Percentiles rank a stretch among this genome's conserved stretches.
Evolutionary conservation across 2,113 vertebrate species (phyloP).

Genomic region (Callopanchax toddi): DNA sequence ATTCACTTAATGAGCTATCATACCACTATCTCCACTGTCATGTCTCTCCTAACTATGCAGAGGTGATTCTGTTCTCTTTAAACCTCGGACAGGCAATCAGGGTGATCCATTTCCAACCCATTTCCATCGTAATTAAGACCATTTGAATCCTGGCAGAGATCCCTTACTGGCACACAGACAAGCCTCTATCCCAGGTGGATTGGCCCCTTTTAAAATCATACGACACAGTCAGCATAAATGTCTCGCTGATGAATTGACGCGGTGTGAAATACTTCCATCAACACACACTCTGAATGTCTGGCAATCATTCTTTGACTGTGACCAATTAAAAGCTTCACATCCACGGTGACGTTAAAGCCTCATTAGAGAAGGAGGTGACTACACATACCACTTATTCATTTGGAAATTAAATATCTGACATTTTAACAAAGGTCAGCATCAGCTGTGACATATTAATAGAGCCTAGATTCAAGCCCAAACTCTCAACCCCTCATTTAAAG

Average conservation of each 20-base stretch:
- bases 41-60: constrained; percentile 30
- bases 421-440: constrained; percentile 45
- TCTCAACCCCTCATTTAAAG: neutral
- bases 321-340: constrained; percentile 30
- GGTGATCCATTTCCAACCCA: constrained; percentile 44
- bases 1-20: constrained; percentile 56
- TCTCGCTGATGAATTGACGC: constrained; percentile 31
- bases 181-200: constrained; percentile 25
- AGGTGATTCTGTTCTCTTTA: constrained; percentile 51
- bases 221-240: constrained; percentile 46
- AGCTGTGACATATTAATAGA: constrained; percentile 5
- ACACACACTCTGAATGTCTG: constrained; percentile 5
- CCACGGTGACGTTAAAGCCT: neutral
- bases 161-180: constrained; percentile 40
- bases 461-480: constrained; percentile 7
- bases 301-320: constrained; percentile 40
- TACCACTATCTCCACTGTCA: constrained; percentile 26
- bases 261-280: constrained; percentile 27
- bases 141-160: constrained; percentile 60
- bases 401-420: constrained; percentile 26
- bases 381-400: constrained; percentile 10
- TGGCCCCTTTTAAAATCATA: constrained; percentile 14
- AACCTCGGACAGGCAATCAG: constrained; percentile 44
- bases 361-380: neutral
- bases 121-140: constrained; percentile 63